Evolutionary conservation across 1,140 invertebrate species (phyloP), one percentile per base, ranked within the genome.

Genomic region (Eriosoma lanigerum): DNA sequence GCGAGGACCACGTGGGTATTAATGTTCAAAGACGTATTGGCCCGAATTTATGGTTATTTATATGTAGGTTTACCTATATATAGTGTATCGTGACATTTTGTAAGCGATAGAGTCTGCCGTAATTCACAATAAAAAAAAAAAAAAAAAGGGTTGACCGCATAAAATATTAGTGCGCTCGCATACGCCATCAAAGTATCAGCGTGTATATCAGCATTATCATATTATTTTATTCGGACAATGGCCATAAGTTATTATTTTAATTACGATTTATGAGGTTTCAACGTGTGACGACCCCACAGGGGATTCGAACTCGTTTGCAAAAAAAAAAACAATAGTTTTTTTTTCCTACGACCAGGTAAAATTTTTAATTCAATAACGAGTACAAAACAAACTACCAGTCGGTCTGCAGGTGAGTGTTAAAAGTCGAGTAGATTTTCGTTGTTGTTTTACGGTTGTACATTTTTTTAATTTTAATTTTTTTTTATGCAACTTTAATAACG

Each of bases 1-100:
- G 56, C 3, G 56, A 58, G 13, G 56, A 13, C 21, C 68, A 15
- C 9, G n/a, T 15, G n/a, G 50, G 70, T 56, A 38, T 54, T 56
- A 75, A 75, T 75, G 50, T 75, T 75, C 56, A 75, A 75, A 52
- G 50, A 52, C 50, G 26, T 75, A 75, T 75, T 50, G 50, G 50
- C 19, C 50, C n/a, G n/a, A 29, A 56, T 75, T 75, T 75, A 75
- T 75, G 70, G 70, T 56, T 75, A 56, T 75, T 75, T n/a, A n/a
- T n/a, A n/a, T n/a, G n/a, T n/a, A n/a, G n/a, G n/a, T n/a, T n/a
- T n/a, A n/a, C n/a, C n/a, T n/a, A n/a, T n/a, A n/a, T n/a, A n/a
- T n/a, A n/a, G n/a, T n/a, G n/a, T n/a, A n/a, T 29, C 5, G 70
- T 38, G 56, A 38, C 29, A 56, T 54, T 29, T 50, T 17, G 13